Evolutionary conservation across 2,113 vertebrate genomes (phyloP).

Genomic region (Naja naja): DNA sequence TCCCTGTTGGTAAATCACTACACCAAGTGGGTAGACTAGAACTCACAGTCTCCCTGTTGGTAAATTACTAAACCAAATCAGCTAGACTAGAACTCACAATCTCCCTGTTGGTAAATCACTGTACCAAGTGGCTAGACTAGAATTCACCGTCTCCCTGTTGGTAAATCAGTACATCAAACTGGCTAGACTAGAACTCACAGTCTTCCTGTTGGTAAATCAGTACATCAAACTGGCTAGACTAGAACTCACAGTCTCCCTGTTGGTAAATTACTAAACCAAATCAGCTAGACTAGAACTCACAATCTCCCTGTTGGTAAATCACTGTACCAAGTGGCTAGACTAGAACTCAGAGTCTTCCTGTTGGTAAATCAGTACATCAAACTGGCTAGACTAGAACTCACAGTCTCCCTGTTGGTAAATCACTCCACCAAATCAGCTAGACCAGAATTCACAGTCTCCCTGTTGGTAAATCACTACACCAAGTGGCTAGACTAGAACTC

Average conservation of each 20-base stretch:
- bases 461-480: too few relatives aligned
- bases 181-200: neutral
- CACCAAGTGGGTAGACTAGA: neutral
- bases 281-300: neutral
- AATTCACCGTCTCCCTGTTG: too few relatives aligned
- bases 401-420: neutral
- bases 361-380: neutral
- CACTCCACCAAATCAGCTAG: neutral
- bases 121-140: neutral
- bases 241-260: too few relatives aligned
- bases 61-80: neutral
- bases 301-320: neutral
- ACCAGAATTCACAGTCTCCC: neutral
- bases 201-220: neutral
- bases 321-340: neutral
- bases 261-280: too few relatives aligned
- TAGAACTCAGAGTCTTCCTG: neutral
- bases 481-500: neutral
- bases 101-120: neutral
- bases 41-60: neutral
- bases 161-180: too few relatives aligned
- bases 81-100: neutral
- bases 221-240: too few relatives aligned
- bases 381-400: neutral
- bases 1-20: neutral